Evolutionary conservation across 2,888 invertebrate genomes (phyloP).

Genomic region (Coenonympha arcania): DNA sequence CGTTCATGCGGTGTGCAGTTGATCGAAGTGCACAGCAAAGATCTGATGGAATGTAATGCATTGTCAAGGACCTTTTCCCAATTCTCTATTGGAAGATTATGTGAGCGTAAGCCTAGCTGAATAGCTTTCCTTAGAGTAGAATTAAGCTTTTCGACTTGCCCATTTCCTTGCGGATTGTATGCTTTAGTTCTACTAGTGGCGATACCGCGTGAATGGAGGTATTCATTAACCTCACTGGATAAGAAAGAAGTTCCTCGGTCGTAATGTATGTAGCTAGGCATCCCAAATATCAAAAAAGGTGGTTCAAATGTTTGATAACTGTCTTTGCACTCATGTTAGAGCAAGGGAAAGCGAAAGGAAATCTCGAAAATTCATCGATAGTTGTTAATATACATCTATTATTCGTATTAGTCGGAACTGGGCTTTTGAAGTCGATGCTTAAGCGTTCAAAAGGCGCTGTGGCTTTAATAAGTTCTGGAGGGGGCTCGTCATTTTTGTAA

Average conservation of each 20-base stretch:
- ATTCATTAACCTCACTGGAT: too few species aligned
- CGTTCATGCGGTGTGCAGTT: too few species aligned
- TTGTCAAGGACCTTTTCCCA: too few species aligned
- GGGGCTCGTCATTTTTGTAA: not conserved
- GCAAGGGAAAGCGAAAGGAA: not conserved
- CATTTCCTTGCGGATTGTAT: too few species aligned
- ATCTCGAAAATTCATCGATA: not conserved
- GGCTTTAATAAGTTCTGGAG: not conserved
- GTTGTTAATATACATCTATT: conserved; percentile 6
- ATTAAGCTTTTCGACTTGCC: too few species aligned
- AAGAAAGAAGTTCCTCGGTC: not conserved
- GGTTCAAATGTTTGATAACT: not conserved
- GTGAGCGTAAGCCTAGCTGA: too few species aligned
- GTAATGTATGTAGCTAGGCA: not conserved
- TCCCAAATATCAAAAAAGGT: not conserved
- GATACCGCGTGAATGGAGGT: too few species aligned
- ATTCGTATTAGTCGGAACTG: not conserved
- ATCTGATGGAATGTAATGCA: too few species aligned
- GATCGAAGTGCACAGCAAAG: too few species aligned
- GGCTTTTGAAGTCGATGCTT: not conserved
- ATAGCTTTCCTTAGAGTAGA: too few species aligned
- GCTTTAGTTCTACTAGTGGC: too few species aligned
- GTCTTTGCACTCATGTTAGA: not conserved
- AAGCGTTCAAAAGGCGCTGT: not conserved
- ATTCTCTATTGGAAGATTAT: too few species aligned